Conservation (phyloP, 1,140 invertebrate species). For the Drosophila varians region DNA sequence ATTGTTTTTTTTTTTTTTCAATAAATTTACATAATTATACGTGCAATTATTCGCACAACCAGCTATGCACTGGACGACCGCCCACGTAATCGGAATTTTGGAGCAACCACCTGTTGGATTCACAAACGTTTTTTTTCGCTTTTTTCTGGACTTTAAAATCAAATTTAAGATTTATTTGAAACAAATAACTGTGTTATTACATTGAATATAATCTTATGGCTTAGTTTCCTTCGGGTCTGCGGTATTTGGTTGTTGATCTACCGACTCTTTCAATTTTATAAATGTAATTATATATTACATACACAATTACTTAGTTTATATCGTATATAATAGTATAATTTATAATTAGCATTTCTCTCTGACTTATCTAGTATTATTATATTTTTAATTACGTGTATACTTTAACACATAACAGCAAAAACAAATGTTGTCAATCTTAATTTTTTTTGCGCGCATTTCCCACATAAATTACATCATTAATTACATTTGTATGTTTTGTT, state of each 20-base stretch:
- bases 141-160: conserved; percentile 72
- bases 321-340: conserved; percentile 65
- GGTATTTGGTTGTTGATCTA: conserved; percentile 41
- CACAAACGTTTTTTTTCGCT: not conserved
- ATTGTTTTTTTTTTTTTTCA: conserved; percentile 13
- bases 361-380: conserved; percentile 43
- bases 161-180: conserved; percentile 83
- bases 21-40: conserved; percentile 65
- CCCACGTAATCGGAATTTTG: conserved; percentile 42
- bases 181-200: conserved; percentile 84
- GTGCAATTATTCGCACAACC: conserved; percentile 64
- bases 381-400: conserved; percentile 46
- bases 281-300: conserved; percentile 80
- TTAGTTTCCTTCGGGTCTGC: conserved; percentile 27
- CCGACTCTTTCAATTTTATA: conserved; percentile 42
- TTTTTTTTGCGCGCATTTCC: conserved; percentile 44
- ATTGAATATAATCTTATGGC: conserved; percentile 80
- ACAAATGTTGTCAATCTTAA: conserved; percentile 46
- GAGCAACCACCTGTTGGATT: conserved; percentile 13
- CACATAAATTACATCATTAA: conserved; percentile 61
- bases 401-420: conserved; percentile 46
- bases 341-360: conserved; percentile 58
- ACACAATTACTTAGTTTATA: conserved; percentile 74
- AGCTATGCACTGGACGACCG: conserved; percentile 34
- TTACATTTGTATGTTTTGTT: conserved; percentile 55